These are phyloP conservation scores for Lasioglossum figueresi DNA, from an alignment of 2,888 invertebrate species.

Conservation along the genomic window DNA sequence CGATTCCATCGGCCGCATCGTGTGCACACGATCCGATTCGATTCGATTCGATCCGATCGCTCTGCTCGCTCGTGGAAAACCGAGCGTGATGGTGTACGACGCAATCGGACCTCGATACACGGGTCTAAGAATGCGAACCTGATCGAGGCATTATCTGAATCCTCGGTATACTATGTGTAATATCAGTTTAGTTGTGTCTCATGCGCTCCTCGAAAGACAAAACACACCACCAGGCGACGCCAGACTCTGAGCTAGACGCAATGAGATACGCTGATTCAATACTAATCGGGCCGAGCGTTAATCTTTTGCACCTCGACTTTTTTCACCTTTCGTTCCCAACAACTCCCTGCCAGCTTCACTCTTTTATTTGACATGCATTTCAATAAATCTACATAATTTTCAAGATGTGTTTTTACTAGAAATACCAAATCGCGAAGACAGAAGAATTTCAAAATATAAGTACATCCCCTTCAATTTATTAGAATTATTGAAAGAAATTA, in stretches of 20 bases:
- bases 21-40: neutral
- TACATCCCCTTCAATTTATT: neutral
- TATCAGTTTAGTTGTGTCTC: slow-evolving; percentile 70
- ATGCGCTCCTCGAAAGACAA: slow-evolving; percentile 58
- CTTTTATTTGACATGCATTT: neutral
- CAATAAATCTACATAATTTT: neutral
- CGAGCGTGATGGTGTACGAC: neutral
- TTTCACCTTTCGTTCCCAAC: neutral
- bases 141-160: slow-evolving; percentile 60
- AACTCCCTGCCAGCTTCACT: neutral
- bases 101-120: slow-evolving; percentile 35
- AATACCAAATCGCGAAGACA: too few species aligned
- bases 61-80: neutral
- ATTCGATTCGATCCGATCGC: neutral
- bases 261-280: slow-evolving; percentile 47
- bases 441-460: too few species aligned
- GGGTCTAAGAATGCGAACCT: slow-evolving; percentile 47
- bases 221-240: slow-evolving; percentile 59
- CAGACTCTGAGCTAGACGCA: slow-evolving; percentile 37
- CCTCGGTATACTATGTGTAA: slow-evolving; percentile 41
- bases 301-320: neutral
- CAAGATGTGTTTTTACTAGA: too few species aligned
- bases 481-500: neutral
- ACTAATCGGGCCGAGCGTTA: neutral
- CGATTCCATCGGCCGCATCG: neutral